phyloP scores from a whole-genome alignment of 2,113 vertebrate species.

The Nycticebus coucang region DNA sequence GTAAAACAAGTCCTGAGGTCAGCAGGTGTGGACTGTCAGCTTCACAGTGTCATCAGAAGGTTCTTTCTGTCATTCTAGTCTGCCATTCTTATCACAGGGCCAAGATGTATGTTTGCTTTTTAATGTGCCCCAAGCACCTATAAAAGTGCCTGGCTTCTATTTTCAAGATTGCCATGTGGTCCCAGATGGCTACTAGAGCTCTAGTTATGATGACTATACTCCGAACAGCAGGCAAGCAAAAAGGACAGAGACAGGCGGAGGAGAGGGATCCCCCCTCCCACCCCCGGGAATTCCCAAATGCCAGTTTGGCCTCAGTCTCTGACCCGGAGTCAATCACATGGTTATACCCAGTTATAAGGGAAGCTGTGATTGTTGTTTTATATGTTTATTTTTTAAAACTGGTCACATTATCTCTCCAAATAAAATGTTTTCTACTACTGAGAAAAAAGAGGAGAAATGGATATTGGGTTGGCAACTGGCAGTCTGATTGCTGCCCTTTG shows the following conservation, averaged over 20 bases:
- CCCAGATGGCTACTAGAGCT: neutral
- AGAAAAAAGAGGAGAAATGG: neutral
- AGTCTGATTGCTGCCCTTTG: neutral
- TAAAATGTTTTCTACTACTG: neutral
- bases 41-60: neutral
- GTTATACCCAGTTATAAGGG: neutral
- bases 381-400: neutral
- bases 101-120: neutral
- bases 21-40: neutral
- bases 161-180: slow-evolving; percentile 43
- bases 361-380: neutral
- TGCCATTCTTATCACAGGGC: neutral
- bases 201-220: neutral
- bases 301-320: neutral
- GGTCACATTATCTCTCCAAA: neutral
- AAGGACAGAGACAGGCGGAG: neutral
- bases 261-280: neutral
- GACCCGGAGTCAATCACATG: neutral
- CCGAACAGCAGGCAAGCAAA: slow-evolving; percentile 1
- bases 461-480: neutral
- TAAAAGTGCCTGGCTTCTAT: slow-evolving; percentile 25
- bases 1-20: neutral
- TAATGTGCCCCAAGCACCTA: neutral
- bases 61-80: neutral
- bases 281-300: neutral